phyloP scores from a whole-genome alignment of 2,113 vertebrate genomes.

The Muntiacus muntjak region DNA sequence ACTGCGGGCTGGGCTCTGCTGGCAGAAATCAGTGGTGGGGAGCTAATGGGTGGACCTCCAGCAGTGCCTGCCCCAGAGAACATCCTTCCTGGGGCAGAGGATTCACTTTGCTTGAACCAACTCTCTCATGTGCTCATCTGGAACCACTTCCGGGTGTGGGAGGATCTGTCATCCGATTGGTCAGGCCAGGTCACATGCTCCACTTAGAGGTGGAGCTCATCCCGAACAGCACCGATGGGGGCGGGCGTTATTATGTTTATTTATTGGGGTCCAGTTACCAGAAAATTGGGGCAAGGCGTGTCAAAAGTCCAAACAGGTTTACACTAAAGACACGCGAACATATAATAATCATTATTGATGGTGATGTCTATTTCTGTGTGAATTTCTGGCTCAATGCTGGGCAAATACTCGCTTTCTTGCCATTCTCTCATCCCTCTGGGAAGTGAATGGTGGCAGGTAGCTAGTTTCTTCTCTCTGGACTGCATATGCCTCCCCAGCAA shows the following conservation, averaged over 20 bases:
- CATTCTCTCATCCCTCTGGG: not conserved
- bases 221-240: not conserved
- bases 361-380: not conserved
- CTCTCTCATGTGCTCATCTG: fast-evolving
- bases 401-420: not conserved
- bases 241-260: not conserved
- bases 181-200: not conserved
- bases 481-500: not conserved
- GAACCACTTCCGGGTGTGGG: not conserved
- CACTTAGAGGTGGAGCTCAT: not conserved
- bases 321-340: fast-evolving
- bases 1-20: not conserved
- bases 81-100: too few species aligned
- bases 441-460: not conserved
- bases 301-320: not conserved
- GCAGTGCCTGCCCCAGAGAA: fast-evolving
- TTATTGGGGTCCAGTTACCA: not conserved
- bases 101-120: not conserved
- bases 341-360: not conserved
- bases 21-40: not conserved
- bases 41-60: not conserved
- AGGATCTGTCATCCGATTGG: not conserved
- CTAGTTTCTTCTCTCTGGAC: not conserved
- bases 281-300: not conserved
- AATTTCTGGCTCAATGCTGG: not conserved